A percentile compares a stretch with the other conserved stretches of the same genome.
Evolutionary conservation across 2,113 vertebrate genomes (phyloP).

Genomic region (Sardina pilchardus): DNA sequence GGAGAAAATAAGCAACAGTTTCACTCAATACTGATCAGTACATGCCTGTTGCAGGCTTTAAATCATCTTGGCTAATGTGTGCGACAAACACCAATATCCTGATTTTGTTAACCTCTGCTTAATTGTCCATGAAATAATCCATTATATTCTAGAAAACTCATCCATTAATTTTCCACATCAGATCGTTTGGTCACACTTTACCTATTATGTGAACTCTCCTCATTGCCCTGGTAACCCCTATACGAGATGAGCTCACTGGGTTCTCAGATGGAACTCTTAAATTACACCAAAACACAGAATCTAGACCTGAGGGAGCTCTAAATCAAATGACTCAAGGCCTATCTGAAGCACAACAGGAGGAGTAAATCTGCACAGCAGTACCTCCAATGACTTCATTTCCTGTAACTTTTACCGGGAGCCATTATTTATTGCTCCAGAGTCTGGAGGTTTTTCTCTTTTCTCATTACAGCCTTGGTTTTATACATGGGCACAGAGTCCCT

Average conservation of each 20-base stretch:
- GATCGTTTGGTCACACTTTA: background rate
- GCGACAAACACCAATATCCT: background rate
- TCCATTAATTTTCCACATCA: background rate
- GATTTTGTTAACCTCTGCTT: background rate
- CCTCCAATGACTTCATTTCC: background rate
- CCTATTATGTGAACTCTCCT: background rate
- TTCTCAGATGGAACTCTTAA: background rate
- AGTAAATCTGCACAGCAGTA: background rate
- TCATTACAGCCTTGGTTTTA: background rate
- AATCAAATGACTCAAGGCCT: conserved; percentile 13
- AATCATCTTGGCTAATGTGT: background rate
- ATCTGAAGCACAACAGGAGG: background rate
- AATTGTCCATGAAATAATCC: background rate
- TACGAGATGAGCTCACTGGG: background rate
- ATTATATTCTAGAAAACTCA: background rate
- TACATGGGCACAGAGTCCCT: background rate
- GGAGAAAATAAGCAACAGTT: conserved; percentile 39
- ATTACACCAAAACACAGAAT: background rate
- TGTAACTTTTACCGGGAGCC: background rate
- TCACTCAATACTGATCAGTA: background rate
- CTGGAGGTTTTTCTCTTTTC: background rate
- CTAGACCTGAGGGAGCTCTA: background rate
- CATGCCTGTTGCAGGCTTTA: background rate
- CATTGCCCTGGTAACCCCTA: background rate
- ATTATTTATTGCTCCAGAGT: background rate